phyloP scores from a whole-genome alignment of 2,113 vertebrate species.

The Etheostoma cragini region DNA sequence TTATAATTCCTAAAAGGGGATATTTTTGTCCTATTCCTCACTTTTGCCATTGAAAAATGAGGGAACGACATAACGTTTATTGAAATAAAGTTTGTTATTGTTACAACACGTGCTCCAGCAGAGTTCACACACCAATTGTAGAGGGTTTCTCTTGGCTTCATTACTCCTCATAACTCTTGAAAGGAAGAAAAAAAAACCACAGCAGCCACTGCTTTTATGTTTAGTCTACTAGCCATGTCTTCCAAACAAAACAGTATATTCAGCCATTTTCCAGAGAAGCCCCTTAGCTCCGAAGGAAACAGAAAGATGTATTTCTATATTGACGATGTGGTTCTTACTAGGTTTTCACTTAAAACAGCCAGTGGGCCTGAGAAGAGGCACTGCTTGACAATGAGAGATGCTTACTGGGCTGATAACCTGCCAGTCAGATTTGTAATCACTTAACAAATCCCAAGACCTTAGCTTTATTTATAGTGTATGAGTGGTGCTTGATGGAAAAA shows the following conservation, averaged over 20 bases:
- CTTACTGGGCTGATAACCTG: constrained; percentile 16
- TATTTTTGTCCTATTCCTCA: constrained; percentile 16
- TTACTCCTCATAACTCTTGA: not conserved
- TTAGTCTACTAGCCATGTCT: not conserved
- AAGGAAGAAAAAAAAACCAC: not conserved
- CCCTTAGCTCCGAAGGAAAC: constrained; percentile 23
- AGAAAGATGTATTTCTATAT: constrained; percentile 44
- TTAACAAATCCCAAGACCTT: constrained; percentile 4
- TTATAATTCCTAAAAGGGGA: constrained; percentile 20
- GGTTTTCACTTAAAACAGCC: constrained; percentile 44
- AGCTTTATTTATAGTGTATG: not conserved
- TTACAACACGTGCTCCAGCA: constrained; percentile 19
- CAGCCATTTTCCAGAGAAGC: constrained; percentile 31
- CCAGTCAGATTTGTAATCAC: constrained; percentile 23
- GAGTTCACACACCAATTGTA: constrained; percentile 26
- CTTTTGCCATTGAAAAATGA: constrained; percentile 31
- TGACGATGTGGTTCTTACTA: constrained; percentile 57
- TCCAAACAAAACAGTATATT: constrained; percentile 1
- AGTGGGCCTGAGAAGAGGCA: not conserved
- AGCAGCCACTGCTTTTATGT: not conserved
- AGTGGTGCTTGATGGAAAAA: not conserved
- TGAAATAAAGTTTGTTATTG: too few relatives aligned
- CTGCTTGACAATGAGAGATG: constrained; percentile 1
- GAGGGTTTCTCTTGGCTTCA: constrained; percentile 14
- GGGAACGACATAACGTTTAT: not conserved